These are phyloP conservation scores for Ammospiza maritima DNA, from an alignment of 2,797 vertebrate genomes.

Conservation along the genomic window DNA sequence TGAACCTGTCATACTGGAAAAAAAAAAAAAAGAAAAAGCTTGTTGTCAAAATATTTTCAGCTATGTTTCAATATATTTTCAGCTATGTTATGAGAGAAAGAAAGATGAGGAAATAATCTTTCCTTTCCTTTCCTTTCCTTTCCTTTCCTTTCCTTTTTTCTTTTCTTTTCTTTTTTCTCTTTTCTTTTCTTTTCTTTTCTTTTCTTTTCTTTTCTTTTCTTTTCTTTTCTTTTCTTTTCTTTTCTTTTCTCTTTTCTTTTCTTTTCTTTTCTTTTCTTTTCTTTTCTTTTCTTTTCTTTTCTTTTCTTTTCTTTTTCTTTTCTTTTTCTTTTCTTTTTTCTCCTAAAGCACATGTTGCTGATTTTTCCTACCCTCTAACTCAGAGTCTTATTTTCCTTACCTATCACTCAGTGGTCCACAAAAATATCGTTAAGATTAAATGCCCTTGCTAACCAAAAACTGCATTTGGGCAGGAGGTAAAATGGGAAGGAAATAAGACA, in stretches of 20 bases:
- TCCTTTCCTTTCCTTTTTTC: too few species aligned
- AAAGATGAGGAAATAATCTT: not conserved
- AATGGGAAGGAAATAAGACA: not conserved
- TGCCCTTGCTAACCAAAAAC: not conserved
- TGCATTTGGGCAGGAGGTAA: not conserved
- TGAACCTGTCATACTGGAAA: not conserved
- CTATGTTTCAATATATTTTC: not conserved
- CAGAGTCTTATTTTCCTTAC: not conserved
- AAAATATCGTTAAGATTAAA: not conserved
- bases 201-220: too few species aligned
- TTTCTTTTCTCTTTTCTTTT: too few species aligned
- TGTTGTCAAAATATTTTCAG: not conserved
- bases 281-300: too few species aligned
- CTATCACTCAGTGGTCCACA: not conserved
- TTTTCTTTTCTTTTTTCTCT: too few species aligned
- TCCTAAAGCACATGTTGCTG: not conserved
- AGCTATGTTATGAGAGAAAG: not conserved
- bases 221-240: too few species aligned
- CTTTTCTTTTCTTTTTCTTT: too few species aligned
- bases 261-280: too few species aligned
- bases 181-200: too few species aligned
- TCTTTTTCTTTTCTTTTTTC: too few species aligned
- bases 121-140: too few species aligned
- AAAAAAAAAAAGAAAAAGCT: fast-evolving
- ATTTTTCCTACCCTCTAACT: not conserved